Evolutionary conservation across 2,113 vertebrate species (phyloP).

Genomic region (Haemorhous mexicanus): DNA sequence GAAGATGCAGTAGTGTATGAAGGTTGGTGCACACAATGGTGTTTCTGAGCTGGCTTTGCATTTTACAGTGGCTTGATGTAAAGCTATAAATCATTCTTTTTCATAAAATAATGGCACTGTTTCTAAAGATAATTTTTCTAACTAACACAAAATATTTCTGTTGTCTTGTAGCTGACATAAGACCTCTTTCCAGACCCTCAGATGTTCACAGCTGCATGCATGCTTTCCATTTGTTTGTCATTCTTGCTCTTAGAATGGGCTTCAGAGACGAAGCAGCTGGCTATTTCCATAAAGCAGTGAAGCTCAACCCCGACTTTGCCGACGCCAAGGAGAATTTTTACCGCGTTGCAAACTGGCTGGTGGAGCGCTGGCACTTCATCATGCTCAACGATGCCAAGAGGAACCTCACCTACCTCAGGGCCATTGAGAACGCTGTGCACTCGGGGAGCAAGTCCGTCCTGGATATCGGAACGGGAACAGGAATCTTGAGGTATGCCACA

Average conservation of each 20-base stretch:
- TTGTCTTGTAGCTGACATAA: not conserved
- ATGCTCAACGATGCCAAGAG: conserved; percentile 95
- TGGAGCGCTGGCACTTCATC: conserved; percentile 97
- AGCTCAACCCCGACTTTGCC: conserved; percentile 86
- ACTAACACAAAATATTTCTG: not conserved
- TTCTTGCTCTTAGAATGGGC: conserved; percentile 83
- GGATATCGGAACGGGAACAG: conserved; percentile 96
- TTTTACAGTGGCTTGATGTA: not conserved
- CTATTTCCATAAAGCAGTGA: conserved; percentile 94
- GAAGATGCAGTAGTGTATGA: not conserved
- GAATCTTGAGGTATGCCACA: conserved; percentile 86
- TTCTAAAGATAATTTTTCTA: not conserved
- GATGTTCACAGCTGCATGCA: not conserved
- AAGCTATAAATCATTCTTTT: not conserved
- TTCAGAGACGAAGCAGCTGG: conserved; percentile 96
- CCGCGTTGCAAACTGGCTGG: conserved; percentile 95
- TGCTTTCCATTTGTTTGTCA: not conserved
- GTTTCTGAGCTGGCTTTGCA: not conserved
- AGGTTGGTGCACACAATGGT: not conserved
- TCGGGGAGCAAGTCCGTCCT: conserved; percentile 86
- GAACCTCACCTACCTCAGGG: conserved; percentile 88
- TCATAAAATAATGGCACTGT: not conserved
- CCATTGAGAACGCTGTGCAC: conserved; percentile 85
- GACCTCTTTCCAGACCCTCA: not conserved
- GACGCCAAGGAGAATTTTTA: conserved; percentile 98